Evolutionary conservation across 2,113 vertebrate species (phyloP), one percentile per base, ranked within the genome.

Genomic region (Gila orcuttii): DNA sequence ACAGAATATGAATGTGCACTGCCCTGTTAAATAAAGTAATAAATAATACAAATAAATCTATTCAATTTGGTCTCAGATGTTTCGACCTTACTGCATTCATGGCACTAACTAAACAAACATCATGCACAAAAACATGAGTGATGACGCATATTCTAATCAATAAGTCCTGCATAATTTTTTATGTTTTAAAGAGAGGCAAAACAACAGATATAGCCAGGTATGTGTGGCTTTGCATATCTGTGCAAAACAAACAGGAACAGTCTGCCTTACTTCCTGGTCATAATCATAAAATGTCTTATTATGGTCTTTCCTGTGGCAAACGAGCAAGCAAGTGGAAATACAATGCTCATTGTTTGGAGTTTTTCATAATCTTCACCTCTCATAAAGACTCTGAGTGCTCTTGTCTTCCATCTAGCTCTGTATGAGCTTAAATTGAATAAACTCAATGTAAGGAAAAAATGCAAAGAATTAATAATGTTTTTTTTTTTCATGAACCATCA

Each of bases 231-330:
- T 81, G 31, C 23, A 64, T 71, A 80, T 79, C 60, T 42, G n/a
- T 73, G 60, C 42, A 52, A 50, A 52, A 33, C 79, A 82, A 81
- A 69, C 79, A 82, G 62, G 62, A 66, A 66, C 25, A n/a, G 45
- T 68, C 60, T 52, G 62, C 33, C 12, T 50, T 66, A 23, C 79
- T 69, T 52, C 79, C 62, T 82, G 10, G 6, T 82, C 62, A 69
- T 23, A 69, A 52, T 4, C 62, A 33, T 82, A 82, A 81, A 82
- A 82, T 82, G 25, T 23, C 42, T 69, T 36, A 12, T 23, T 82
- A 69, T 68, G 62, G 62, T 23, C 45, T 42, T 79, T 68, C 75
- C 52, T 85, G 59, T 31, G 28, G 75, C 23, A 50, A 66, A 31
- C 13, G 19, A 31, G 28, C 42, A 82, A 45, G 60, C 25, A 2